phyloP scores from a whole-genome alignment of 2,797 vertebrate genomes.

The Tiaroga cobitis region DNA sequence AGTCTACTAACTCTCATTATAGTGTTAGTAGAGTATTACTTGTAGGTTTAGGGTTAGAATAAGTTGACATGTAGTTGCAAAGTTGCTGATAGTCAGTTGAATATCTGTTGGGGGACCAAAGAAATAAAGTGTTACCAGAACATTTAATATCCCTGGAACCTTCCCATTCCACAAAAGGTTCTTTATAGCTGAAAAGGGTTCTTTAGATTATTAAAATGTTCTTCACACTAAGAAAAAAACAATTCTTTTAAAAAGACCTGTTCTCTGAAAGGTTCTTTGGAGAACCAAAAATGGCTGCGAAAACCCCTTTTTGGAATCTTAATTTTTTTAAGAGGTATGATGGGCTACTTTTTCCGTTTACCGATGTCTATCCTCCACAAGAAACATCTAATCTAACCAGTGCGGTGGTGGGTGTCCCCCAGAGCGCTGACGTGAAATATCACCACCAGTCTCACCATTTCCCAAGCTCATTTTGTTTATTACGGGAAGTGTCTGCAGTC shows the following conservation, averaged over 20 bases:
- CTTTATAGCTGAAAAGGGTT: too few species aligned
- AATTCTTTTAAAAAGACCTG: too few species aligned
- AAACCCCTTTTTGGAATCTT: not conserved
- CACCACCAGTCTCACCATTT: conserved; percentile 46
- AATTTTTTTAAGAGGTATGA: not conserved
- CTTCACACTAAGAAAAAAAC: too few species aligned
- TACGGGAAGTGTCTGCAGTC: conserved; percentile 46
- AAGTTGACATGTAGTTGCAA: too few species aligned
- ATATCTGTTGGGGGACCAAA: too few species aligned
- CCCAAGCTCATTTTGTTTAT: conserved; percentile 53
- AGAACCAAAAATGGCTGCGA: not conserved
- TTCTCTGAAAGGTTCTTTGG: not conserved
- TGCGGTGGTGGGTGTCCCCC: conserved; percentile 35
- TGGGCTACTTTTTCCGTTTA: not conserved
- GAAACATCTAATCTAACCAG: conserved; percentile 25
- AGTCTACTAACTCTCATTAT: too few species aligned
- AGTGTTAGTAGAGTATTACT: too few species aligned
- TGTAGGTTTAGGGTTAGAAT: too few species aligned
- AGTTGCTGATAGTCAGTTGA: too few species aligned
- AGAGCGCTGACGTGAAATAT: conserved; percentile 45
- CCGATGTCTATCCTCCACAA: not conserved
- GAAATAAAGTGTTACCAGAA: too few species aligned
- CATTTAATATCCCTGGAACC: not conserved
- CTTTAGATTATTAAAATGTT: too few species aligned
- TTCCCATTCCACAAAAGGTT: not conserved